These are phyloP conservation scores for Proctacanthus coquilletti DNA, from an alignment of 1,140 invertebrate species.

Conservation along the genomic window DNA sequence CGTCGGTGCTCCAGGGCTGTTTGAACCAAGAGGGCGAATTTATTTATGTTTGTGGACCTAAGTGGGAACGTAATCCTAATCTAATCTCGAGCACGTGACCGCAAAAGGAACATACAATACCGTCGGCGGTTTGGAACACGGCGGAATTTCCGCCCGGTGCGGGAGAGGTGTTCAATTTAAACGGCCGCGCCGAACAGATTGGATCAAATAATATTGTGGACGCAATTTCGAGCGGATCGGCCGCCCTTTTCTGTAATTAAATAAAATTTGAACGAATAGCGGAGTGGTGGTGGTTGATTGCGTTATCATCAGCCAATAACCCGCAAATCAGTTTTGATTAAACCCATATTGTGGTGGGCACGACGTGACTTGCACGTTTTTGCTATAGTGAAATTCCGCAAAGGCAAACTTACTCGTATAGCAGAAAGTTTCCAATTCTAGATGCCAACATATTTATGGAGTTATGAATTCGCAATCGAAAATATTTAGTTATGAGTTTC, in stretches of 20 bases:
- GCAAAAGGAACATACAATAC: background rate
- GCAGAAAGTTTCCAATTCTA: too few relatives aligned
- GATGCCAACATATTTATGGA: too few relatives aligned
- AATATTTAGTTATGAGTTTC: too few relatives aligned
- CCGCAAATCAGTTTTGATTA: background rate
- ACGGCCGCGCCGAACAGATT: background rate
- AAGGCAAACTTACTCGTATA: too few relatives aligned
- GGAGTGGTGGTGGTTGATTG: background rate
- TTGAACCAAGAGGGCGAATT: background rate
- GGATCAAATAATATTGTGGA: background rate
- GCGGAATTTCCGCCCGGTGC: background rate
- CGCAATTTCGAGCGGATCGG: background rate
- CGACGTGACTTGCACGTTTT: too few relatives aligned
- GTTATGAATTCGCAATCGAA: too few relatives aligned
- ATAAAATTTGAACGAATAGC: background rate
- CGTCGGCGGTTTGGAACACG: background rate
- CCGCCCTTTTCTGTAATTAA: background rate
- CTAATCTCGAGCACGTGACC: background rate
- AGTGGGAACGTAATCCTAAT: background rate
- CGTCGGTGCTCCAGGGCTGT: too few relatives aligned
- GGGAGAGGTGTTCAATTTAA: background rate
- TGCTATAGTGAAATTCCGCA: too few relatives aligned
- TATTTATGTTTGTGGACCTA: background rate
- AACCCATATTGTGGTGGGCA: background rate
- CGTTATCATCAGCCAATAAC: background rate